A percentile compares a stretch with the other conserved stretches of the same genome.
Evolutionary conservation across 2,888 invertebrate species (phyloP).

Genomic region (Leptodirus hochenwartii): DNA sequence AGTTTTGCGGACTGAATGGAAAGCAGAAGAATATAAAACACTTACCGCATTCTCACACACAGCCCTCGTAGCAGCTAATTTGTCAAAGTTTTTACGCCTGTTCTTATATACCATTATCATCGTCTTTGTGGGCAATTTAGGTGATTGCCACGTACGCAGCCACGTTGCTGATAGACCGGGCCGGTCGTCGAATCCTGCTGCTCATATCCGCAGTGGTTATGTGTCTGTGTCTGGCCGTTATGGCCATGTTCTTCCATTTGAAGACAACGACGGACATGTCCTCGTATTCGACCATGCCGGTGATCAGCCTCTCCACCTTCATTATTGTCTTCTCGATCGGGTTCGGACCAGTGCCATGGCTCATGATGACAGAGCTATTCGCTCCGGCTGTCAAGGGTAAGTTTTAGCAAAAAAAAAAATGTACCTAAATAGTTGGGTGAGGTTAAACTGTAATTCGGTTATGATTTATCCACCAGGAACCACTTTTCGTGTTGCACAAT

Average conservation of each 20-base stretch:
- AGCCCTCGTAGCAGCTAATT: no score
- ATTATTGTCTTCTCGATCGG: constrained; percentile 38
- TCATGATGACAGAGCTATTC: constrained; percentile 50
- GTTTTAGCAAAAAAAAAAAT: no score
- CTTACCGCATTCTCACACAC: no score
- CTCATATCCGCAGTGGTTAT: constrained; percentile 39
- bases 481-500: no score
- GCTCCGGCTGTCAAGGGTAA: constrained; percentile 37
- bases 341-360: constrained; percentile 54
- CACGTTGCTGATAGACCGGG: constrained; percentile 36
- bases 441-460: no score
- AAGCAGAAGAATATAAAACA: no score
- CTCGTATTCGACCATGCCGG: constrained; percentile 15
- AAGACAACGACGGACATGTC: constrained; percentile 14
- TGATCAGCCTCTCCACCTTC: constrained; percentile 16
- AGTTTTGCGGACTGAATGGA: no score
- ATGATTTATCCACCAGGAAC: no score
- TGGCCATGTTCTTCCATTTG: constrained; percentile 26
- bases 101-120: no score
- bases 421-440: no score
- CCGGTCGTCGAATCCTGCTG: constrained; percentile 42
- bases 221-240: constrained; percentile 29
- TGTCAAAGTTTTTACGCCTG: no score
- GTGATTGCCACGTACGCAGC: constrained; percentile 38
- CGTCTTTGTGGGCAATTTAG: no score